Conservation (phyloP, 2,797 vertebrate species). For the Dicrostonyx torquatus region DNA sequence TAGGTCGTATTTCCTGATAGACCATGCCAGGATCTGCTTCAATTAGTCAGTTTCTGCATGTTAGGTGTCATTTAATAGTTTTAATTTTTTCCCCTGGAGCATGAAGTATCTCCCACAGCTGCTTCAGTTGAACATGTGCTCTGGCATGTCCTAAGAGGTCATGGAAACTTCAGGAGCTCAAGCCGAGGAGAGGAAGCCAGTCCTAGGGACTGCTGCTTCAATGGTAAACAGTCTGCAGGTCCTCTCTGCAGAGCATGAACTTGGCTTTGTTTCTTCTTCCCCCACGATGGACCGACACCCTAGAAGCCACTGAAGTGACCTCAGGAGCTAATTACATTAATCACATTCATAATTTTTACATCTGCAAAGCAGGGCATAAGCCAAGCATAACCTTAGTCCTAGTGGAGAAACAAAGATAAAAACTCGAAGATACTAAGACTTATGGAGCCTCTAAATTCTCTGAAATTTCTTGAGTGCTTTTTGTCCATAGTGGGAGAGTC, state of each 20-base stretch:
- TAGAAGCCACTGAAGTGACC: not conserved
- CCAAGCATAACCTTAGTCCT: not conserved
- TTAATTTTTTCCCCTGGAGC: not conserved
- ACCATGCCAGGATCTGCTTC: not conserved
- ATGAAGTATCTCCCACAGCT: not conserved
- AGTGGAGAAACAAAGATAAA: not conserved
- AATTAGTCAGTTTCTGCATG: not conserved
- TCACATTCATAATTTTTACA: not conserved
- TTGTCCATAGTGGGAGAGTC: not conserved
- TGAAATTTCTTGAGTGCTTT: not conserved
- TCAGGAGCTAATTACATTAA: not conserved
- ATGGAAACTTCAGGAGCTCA: not conserved
- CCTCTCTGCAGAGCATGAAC: no score
- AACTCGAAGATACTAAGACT: not conserved
- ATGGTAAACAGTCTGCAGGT: not conserved
- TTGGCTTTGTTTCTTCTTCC: not conserved
- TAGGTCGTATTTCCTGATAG: not conserved
- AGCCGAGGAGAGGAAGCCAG: not conserved
- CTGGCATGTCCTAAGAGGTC: not conserved
- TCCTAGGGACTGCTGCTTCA: not conserved
- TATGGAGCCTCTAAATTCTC: not conserved
- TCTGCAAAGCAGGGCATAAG: not conserved
- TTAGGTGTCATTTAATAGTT: not conserved
- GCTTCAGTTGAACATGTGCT: not conserved
- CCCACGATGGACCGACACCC: not conserved